Base-by-base conservation (phyloP, 2,113 vertebrate genomes). In the Argyrosomus japonicus region DNA sequence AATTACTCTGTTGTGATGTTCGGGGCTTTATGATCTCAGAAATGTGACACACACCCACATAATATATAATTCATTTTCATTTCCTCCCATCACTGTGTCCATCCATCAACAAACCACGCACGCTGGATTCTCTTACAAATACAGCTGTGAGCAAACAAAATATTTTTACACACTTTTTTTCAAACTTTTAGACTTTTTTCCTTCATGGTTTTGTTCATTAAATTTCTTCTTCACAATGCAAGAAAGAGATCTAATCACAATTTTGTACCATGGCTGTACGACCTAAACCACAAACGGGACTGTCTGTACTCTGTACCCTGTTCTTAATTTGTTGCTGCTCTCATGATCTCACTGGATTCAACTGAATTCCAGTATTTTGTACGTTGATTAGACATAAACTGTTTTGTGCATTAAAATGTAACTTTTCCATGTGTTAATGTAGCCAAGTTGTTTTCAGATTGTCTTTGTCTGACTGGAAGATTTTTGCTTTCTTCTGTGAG, bases 61-160 rank as follows among this genome's bases (percentile, higher is more conserved):
- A 53, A 27, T 32, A 32, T 13, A 72, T 74, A 27, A 74, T 76
- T 83, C n/a, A 81, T 61, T 47, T 43, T 68, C 4, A 79, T 85
- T 64, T 56, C 0, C 51, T 67, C 53, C 43, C 36, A 79, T 69
- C 43, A 43, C 25, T 29, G 15, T 75, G 29, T 57, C 27, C 43
- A 62, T 79, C 45, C 19, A 76, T 68, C 57, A 67, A 12, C n/a
- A 53, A 45, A 48, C 18, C 10, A 15, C 21, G 4, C 10, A 18
- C 25, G 4, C 43, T n/a, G 13, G 43, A 53, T 54, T 64, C 0
- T 61, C 27, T 25, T 10, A 58, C 5, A 78, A 65, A 79, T 53
- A 61, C 53, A 64, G 56, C 9, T 67, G 60, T 40, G 17, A 67
- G 15, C 10, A n/a, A 36, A 77, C 19, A 19, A 67, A 29, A 64